Evolutionary conservation across 2,797 vertebrate genomes (phyloP).

Genomic region (Iguana delicatissima): DNA sequence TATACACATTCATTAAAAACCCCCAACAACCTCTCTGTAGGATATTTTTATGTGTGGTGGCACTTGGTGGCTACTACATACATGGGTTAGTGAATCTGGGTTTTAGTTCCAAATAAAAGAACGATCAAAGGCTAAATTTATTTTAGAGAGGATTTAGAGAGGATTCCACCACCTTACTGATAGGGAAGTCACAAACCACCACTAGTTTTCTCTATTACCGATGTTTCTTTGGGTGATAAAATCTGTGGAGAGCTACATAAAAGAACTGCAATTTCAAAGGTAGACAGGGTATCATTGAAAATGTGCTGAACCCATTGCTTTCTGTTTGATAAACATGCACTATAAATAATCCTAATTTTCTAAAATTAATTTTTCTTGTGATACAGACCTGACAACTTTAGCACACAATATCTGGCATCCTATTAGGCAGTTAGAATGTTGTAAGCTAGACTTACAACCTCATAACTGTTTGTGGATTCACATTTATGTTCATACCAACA

Average conservation of each 20-base stretch:
- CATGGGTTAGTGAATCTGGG: no score
- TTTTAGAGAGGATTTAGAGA: no score
- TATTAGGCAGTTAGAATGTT: no score
- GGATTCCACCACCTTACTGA: no score
- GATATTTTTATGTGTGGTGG: no score
- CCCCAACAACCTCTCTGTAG: no score
- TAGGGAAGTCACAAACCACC: background rate
- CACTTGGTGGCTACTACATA: no score
- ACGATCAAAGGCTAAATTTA: no score
- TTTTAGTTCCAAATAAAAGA: no score
- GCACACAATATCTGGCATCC: background rate
- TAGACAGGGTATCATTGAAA: background rate
- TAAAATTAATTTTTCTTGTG: background rate
- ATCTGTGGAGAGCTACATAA: background rate
- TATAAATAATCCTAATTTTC: background rate
- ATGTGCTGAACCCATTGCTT: background rate
- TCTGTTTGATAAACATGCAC: background rate
- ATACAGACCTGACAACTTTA: background rate
- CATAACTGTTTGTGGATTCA: background rate
- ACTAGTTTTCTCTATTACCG: background rate
- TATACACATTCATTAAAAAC: background rate
- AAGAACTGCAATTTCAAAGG: background rate
- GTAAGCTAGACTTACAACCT: background rate
- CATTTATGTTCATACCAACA: background rate
- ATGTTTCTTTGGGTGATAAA: background rate